A percentile compares a stretch with the other conserved stretches of the same genome.
Conservation (phyloP, 2,888 invertebrate genomes). For the Dynastes hyllus region DNA sequence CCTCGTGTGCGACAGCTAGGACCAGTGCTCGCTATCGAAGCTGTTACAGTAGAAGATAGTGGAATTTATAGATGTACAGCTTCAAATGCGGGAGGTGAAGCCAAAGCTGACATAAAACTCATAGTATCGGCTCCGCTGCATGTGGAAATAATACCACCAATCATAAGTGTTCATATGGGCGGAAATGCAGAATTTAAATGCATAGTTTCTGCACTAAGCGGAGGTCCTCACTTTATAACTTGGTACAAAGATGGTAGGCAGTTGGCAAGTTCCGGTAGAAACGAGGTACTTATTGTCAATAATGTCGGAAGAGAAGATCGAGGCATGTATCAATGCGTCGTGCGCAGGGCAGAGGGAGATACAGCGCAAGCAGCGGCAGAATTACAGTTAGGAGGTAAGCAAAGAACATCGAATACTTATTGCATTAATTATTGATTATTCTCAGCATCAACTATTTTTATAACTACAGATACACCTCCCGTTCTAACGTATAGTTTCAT, state of each 20-base stretch:
- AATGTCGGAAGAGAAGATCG: conserved; percentile 82
- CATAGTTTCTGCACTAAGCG: conserved; percentile 74
- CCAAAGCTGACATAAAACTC: conserved; percentile 79
- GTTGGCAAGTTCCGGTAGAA: conserved; percentile 78
- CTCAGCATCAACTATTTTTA: background rate
- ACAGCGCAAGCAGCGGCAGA: conserved; percentile 85
- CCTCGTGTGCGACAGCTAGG: conserved; percentile 79
- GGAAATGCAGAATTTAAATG: conserved; percentile 83
- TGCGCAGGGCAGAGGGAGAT: conserved; percentile 81
- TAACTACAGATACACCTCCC: conserved; percentile 81
- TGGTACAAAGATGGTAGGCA: conserved; percentile 81
- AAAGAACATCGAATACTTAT: conserved; percentile 19
- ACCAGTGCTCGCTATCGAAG: conserved; percentile 81
- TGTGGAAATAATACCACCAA: conserved; percentile 79
- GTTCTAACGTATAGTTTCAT: conserved; percentile 84
- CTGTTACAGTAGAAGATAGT: conserved; percentile 80
- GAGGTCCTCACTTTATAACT: conserved; percentile 70
- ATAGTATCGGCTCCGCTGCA: conserved; percentile 79
- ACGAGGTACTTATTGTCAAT: conserved; percentile 78
- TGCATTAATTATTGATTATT: conserved; percentile 18
- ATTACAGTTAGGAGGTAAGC: conserved; percentile 81
- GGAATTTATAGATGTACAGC: conserved; percentile 81
- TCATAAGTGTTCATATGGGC: conserved; percentile 83
- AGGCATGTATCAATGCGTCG: conserved; percentile 86
- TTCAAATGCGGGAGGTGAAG: conserved; percentile 81